Base-by-base conservation (phyloP, 2,888 invertebrate genomes). In the Diaphora mendica region DNA sequence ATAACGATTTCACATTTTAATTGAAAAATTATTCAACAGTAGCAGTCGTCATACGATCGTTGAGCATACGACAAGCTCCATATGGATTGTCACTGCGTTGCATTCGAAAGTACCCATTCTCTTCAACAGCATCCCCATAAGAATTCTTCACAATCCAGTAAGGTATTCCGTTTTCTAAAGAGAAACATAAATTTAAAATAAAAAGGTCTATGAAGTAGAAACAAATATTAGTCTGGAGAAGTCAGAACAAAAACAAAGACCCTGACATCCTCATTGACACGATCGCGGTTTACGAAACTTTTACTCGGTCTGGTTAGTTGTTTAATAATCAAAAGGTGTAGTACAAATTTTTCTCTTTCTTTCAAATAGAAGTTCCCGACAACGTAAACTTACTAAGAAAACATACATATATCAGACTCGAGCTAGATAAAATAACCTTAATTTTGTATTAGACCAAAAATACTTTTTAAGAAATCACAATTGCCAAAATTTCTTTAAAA, bases 141-240 rank as follows among this genome's bases (percentile, higher is more conserved):
- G 74, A 74, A 42, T 74, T 74, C 42, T 71, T 74, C 3, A 68
- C 64, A 51, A 71, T 51, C 74, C 71, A 74, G 35, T 71, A 74
- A 26, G 64, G 55, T 20, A 5, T 35, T n/a, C 42, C 35, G n/a
- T 64, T 48, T 44, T 70, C 64, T 70, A 13, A 35, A 70, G 11
- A n/a, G 35, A 48, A 64, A 55, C n/a, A 55, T 20, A 55, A 2
- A 11, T 55, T 11, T 11, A 55, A 69, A 20, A 13, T 35, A 51
- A 39, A 4, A 11, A n/a, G 1, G 8, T 1, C 3, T 51, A 7
- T 23, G 2, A 20, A 20, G 5, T 48, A 51, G 8, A 51, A 23
- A 23, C 0, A 51, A 51, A 23, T 51, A 51, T 23, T 44, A 13
- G 20, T 20, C 9, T 7, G 51, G 8, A 23, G 23, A 0, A 51